phyloP scores from a whole-genome alignment of 2,888 invertebrate species.

The Drosophila cognata region DNA sequence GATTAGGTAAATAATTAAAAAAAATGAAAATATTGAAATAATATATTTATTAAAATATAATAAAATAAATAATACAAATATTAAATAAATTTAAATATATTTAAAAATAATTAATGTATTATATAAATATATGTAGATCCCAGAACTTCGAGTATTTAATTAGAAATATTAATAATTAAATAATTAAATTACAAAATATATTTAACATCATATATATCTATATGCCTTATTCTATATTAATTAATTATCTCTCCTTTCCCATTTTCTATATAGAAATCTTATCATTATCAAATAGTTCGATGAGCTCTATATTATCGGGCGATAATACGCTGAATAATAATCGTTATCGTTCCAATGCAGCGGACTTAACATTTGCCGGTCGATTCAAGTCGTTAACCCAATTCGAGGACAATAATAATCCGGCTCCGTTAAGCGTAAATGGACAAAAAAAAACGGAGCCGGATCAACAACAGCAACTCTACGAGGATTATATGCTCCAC shows the following conservation, averaged over 20 bases:
- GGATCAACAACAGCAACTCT: constrained; percentile 21
- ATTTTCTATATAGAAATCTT: constrained; percentile 62
- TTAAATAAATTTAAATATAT: too few relatives aligned
- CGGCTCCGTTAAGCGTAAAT: constrained; percentile 9
- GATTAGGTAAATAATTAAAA: too few relatives aligned
- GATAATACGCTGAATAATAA: constrained; percentile 40
- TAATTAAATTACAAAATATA: neutral
- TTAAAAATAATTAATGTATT: too few relatives aligned
- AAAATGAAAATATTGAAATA: too few relatives aligned
- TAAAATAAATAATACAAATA: too few relatives aligned
- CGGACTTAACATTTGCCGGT: constrained; percentile 83
- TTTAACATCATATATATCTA: neutral
- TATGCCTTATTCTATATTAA: neutral
- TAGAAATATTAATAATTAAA: neutral
- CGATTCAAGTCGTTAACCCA: constrained; percentile 77
- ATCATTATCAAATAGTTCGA: constrained; percentile 81
- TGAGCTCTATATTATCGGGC: constrained; percentile 79
- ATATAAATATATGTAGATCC: too few relatives aligned
- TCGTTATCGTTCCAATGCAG: constrained; percentile 44
- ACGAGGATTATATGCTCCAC: constrained; percentile 45
- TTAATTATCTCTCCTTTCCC: neutral
- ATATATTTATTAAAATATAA: too few relatives aligned
- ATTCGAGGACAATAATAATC: constrained; percentile 27
- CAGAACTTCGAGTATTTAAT: too few relatives aligned
- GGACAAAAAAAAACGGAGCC: constrained; percentile 20